Evolutionary conservation across 2,888 invertebrate species (phyloP), one percentile per base, ranked within the genome.

Genomic region (Aphodius sticticus): DNA sequence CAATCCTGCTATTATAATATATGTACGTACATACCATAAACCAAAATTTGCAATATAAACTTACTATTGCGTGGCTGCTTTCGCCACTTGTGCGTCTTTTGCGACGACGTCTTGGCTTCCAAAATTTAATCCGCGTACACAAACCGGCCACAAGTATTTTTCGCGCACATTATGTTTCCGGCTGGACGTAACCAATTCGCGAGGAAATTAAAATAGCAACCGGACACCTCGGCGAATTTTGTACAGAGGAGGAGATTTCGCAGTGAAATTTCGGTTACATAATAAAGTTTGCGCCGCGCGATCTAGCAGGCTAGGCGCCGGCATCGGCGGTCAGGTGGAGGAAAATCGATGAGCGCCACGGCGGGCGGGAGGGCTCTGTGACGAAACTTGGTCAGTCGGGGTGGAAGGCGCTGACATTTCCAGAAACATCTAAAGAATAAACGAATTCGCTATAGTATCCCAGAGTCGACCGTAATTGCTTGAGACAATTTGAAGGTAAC

Each of bases 31-130:
- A 37, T 26, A 69, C 6, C 14, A 70, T 16, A 77, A n/a, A 71
- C 69, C 16, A 38, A 14, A 38, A 16, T 38, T 70, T 26, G 38
- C 14, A 16, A n/a, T 15, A 12, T 12, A 53, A 38, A 78, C 81
- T 86, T 85, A 88, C 88, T 86, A 84, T 87, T 85, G 72, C 88
- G 88, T 87, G 88, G 88, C 88, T 88, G 87, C 77, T 87, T 86
- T 69, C 87, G 88, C 89, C 89, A 89, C 74, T 74, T 74, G 74
- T 74, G 74, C 88, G 88, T 85, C 86, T 89, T 88, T 81, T 88
- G 87, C 77, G 88, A 87, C 86, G 89, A 88, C 88, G 89, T 88
- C 84, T 88, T 89, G 87, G 81, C 53, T 2, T 9, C 12, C 83
- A 80, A 82, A 78, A 84, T 84, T 86, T 87, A 86, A 84, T 83